Base-by-base conservation (phyloP, 2,888 invertebrate genomes). In the Clitarchus hookeri region DNA sequence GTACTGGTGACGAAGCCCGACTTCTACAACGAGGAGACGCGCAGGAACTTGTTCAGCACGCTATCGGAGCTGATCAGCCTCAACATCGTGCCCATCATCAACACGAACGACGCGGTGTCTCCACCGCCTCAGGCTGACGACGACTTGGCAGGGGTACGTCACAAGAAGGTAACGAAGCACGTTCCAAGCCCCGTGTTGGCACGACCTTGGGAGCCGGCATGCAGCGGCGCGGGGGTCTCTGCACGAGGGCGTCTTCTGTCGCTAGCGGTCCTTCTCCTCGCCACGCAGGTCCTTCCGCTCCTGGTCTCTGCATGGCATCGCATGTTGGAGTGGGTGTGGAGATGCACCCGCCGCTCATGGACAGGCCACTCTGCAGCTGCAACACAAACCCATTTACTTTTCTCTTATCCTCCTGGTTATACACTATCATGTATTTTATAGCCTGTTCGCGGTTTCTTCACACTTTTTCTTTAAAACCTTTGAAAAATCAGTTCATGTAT, bases 1-100 rank as follows among this genome's bases (percentile, higher is more conserved):
- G 98, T 99, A 0, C 93, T 99, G 88, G 98, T 99, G n/a, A 99
- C 99, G 0, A 99, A 99, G 91, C 97, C 98, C 0, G 99, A 99
- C 91, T 99, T 99, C 92, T 97, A 98, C 92, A 99, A 99, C 91
- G 98, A 98, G 89, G 96, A 98, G 91, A 98, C 98, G 0, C 93
- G 98, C 79, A 96, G 96, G 91, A 98, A 99, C 91, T 93, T 99
- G 88, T 97, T 97, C 92, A 96, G 97, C 90, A 99, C 99, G 0
- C 92, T 99, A 87, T 97, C 97, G 6, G 99, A 99, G 92, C 93
- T 99, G 90, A 96, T 99, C 89, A 97, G 97, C 86, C 92, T 99
- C 89, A 99, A 99, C 92, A 98, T 99, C 89, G 98, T 99, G 36
- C 99, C 99, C 2, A 99, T 99, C 90, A 97, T 99, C 89, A 99